A percentile compares a stretch with the other conserved stretches of the same genome.
phyloP scores from a whole-genome alignment of 2,113 vertebrate species.

The Leptocoma aspasia region DNA sequence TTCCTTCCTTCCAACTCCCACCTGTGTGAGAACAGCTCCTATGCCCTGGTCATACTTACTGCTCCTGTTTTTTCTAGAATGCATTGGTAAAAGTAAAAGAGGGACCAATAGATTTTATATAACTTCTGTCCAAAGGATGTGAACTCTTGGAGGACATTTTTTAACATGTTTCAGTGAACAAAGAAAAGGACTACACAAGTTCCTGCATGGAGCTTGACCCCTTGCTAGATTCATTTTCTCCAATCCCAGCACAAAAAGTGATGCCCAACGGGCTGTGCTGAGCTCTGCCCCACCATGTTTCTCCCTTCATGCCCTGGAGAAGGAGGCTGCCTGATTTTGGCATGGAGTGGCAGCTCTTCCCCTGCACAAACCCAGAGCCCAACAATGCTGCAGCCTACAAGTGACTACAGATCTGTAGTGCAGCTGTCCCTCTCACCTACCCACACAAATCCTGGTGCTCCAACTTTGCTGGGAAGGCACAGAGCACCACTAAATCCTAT shows the following conservation, averaged over 20 bases:
- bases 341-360: background rate
- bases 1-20: background rate
- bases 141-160: background rate
- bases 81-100: background rate
- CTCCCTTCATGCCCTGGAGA: background rate
- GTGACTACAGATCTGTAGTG: background rate
- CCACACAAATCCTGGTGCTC: slow-evolving; percentile 40
- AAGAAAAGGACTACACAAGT: background rate
- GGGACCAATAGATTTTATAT: background rate
- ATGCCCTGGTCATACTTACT: background rate
- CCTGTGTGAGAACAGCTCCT: background rate
- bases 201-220: background rate
- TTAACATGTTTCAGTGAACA: background rate
- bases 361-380: background rate
- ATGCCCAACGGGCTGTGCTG: fast-evolving
- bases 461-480: background rate
- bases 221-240: background rate
- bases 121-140: background rate
- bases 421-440: slow-evolving; percentile 15
- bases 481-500: background rate
- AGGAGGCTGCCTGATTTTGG: background rate
- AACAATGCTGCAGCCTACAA: background rate
- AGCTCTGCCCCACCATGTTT: fast-evolving
- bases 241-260: background rate
- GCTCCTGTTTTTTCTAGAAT: background rate